Evolutionary conservation across 2,797 vertebrate genomes (phyloP), one percentile per base, ranked within the genome.

Genomic region (Melanotaenia parkinsoni): DNA sequence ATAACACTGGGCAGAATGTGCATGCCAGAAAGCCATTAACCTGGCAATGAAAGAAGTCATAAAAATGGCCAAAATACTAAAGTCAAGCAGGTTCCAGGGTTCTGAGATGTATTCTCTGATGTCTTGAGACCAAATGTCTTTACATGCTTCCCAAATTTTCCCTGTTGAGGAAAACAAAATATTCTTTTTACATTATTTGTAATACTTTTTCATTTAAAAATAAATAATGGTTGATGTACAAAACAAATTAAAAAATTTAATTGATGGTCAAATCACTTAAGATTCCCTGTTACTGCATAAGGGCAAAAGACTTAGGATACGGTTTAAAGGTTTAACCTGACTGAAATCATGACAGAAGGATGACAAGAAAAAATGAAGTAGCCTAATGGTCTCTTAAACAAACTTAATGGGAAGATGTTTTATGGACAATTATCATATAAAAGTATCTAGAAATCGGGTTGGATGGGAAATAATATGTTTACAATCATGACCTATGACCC

Each of bases 91-190:
- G 86, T 99, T 99, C 98, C 98, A 99, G 50, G 97, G 92, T 58
- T 99, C 96, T 74, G 96, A 96, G 30, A 98, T 82, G 77, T 99
- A 99, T 67, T 99, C 98, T 59, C 96, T 93, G 70, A 97, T 95
- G 72, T 97, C 97, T 89, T 98, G 96, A 28, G 94, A 95, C 98
- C 97, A 99, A 70, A 99, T 97, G 85, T 97, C 95, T 90, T 96
- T 97, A 89, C 97, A 99, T 88, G 96, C 97, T 22, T 97, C 95
- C 96, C 97, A 98, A 91, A 98, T 97, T 94, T 98, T 99, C 18
- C 98, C 97, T 99, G 79, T 32, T 72, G 70, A 24, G 72, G n/a
- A 37, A 24, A 18, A 40, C 11, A 70, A 70, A 24, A 32, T 1
- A 53, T 16, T 24, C 3, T 11, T 24, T 22, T 53, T 50, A 61